A percentile compares a stretch with the other conserved stretches of the same genome.
Evolutionary conservation across 1,140 invertebrate species (phyloP).

Genomic region (Agrypnia vestita): DNA sequence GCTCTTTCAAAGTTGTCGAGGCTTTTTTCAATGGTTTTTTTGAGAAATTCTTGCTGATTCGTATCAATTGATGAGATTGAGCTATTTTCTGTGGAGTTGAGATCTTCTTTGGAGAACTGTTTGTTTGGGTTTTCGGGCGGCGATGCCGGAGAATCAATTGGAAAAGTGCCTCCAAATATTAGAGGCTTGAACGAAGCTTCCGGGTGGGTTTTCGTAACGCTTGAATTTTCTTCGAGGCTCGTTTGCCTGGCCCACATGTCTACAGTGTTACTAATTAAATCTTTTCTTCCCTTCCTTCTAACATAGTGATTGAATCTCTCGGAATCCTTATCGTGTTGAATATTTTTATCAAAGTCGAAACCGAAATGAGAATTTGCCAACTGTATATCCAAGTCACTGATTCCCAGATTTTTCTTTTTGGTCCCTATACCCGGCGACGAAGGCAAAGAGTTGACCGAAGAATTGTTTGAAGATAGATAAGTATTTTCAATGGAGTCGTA

Average conservation of each 20-base stretch:
- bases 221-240: conserved; percentile 51
- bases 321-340: conserved; percentile 12
- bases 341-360: conserved; percentile 43
- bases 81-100: conserved; percentile 45
- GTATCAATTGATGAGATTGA: conserved; percentile 29
- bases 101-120: conserved; percentile 46
- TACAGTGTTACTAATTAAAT: conserved; percentile 76
- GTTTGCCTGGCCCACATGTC: conserved; percentile 73
- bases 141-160: conserved; percentile 80
- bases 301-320: conserved; percentile 58
- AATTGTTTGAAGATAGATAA: conserved; percentile 57
- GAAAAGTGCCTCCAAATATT: conserved; percentile 87
- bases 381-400: conserved; percentile 71
- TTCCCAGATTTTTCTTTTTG: conserved; percentile 27
- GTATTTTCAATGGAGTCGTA: conserved; percentile 57
- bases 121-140: conserved; percentile 63
- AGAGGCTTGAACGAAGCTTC: conserved; percentile 74
- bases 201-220: conserved; percentile 56
- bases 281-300: conserved; percentile 64
- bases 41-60: conserved; percentile 52
- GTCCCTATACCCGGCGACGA: conserved; percentile 51
- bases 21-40: conserved; percentile 64
- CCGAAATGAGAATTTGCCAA: conserved; percentile 56
- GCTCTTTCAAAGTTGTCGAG: conserved; percentile 65
- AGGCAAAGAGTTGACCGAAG: conserved; percentile 54